Conservation (phyloP, 2,797 vertebrate genomes). For the Tympanoctomys barrerae region DNA sequence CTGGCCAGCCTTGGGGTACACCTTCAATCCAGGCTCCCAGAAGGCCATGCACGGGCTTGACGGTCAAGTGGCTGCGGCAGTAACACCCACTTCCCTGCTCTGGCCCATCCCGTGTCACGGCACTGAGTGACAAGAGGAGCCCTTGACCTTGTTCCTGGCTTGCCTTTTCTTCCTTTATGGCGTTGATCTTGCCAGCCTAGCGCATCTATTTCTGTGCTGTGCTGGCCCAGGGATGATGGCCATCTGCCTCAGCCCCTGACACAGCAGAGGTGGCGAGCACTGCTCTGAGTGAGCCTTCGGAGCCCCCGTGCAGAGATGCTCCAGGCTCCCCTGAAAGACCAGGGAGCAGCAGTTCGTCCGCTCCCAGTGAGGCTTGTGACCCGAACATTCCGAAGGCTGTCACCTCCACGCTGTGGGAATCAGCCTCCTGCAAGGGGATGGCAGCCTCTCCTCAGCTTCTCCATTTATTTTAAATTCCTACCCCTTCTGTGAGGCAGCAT, state of each 20-base stretch:
- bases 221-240: not conserved
- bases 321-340: not conserved
- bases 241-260: not conserved
- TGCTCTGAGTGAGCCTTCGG: rapidly evolving
- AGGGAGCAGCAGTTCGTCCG: not conserved
- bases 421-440: not conserved
- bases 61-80: rapidly evolving
- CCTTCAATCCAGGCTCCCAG: rapidly evolving
- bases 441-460: not conserved
- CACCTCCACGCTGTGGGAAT: not conserved
- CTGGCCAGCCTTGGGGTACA: rapidly evolving
- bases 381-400: not conserved
- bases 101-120: rapidly evolving
- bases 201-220: not conserved
- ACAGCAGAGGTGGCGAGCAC: not conserved
- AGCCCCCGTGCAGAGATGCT: not conserved
- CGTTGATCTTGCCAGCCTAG: not conserved
- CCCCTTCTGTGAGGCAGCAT: rapidly evolving
- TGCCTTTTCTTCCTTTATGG: not conserved
- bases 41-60: rapidly evolving
- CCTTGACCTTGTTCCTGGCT: not conserved
- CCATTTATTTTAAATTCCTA: not conserved
- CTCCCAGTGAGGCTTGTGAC: not conserved
- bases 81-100: rapidly evolving
- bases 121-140: not conserved